These are phyloP conservation scores for Lerista edwardsae DNA, from an alignment of 2,797 vertebrate species.

Conservation along the genomic window DNA sequence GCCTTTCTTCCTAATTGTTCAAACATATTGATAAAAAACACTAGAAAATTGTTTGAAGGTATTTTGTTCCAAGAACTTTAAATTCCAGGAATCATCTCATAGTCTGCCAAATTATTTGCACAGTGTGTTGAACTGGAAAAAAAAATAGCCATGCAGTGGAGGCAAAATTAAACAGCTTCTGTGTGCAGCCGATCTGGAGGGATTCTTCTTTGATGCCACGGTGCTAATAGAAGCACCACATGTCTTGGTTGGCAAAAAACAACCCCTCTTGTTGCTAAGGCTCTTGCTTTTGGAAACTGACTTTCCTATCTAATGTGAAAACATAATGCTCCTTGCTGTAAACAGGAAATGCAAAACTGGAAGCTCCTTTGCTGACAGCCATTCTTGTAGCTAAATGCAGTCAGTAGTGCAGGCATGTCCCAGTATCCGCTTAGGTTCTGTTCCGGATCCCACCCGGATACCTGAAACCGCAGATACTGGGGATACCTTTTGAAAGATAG, in stretches of 20 bases:
- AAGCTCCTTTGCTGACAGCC: constrained; percentile 48
- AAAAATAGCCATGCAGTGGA: constrained; percentile 46
- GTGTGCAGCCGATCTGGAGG: constrained; percentile 54
- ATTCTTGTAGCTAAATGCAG: constrained; percentile 36
- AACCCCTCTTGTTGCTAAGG: constrained; percentile 57
- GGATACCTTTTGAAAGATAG: no score
- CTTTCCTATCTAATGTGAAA: constrained; percentile 60
- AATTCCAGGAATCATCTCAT: constrained; percentile 58
- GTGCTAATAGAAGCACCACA: constrained; percentile 63
- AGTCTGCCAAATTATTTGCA: constrained; percentile 63
- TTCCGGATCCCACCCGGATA: no score
- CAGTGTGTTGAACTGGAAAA: constrained; percentile 61
- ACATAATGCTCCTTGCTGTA: constrained; percentile 48
- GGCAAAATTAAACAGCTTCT: constrained; percentile 63
- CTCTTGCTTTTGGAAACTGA: constrained; percentile 61
- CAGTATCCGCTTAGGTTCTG: no score
- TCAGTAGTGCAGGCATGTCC: no score
- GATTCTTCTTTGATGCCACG: constrained; percentile 44
- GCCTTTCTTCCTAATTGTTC: constrained; percentile 36
- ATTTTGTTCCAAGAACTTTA: constrained; percentile 57
- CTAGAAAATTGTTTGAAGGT: constrained; percentile 51
- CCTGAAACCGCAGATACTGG: no score
- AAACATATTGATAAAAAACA: constrained; percentile 29
- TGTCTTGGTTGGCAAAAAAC: constrained; percentile 62
- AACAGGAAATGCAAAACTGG: constrained; percentile 55